Conservation (phyloP, 1,140 invertebrate species). For the Octopus sinensis region DNA sequence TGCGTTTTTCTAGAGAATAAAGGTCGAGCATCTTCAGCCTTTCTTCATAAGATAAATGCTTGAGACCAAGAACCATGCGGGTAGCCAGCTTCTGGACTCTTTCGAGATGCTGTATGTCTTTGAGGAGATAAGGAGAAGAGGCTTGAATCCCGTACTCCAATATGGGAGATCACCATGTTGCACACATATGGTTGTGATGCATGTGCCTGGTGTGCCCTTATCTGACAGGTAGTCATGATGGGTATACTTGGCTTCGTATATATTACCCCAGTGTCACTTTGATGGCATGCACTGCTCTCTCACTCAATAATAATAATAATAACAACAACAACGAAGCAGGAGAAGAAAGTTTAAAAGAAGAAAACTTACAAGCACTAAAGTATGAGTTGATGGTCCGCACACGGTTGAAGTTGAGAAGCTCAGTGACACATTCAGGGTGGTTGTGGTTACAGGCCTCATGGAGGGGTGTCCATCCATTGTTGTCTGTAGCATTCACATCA, state of each 20-base stretch:
- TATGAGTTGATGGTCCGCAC: conserved; percentile 36
- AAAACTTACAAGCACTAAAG: conserved; percentile 31
- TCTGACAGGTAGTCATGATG: neutral
- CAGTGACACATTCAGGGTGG: conserved; percentile 72
- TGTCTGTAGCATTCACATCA: conserved; percentile 64
- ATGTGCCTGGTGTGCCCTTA: neutral
- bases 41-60: no score
- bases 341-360: no score
- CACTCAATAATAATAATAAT: neutral
- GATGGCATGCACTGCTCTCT: neutral
- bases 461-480: conserved; percentile 86
- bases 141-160: no score
- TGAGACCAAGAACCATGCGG: no score
- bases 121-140: no score
- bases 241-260: neutral
- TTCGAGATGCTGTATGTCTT: no score
- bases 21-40: no score
- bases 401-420: conserved; percentile 64
- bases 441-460: conserved; percentile 91
- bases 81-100: no score
- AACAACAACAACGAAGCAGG: neutral
- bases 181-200: neutral
- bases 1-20: no score
- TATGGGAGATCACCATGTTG: no score
- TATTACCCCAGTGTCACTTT: neutral